Evolutionary conservation across 1,140 invertebrate genomes (phyloP), one percentile per base, ranked within the genome.

Genomic region (Drepana arcuata): DNA sequence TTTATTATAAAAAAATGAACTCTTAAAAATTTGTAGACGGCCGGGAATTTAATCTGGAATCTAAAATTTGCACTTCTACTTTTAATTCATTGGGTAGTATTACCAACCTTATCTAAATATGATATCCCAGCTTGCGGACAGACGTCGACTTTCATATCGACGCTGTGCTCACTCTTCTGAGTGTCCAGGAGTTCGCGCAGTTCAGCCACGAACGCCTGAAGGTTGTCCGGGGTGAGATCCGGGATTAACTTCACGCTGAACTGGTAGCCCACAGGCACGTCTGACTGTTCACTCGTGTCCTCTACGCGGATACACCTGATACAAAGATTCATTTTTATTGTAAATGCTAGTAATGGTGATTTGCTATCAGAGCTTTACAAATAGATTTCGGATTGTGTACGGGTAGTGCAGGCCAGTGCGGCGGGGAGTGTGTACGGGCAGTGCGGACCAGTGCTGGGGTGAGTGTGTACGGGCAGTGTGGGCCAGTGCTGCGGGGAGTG

Each of bases 31-130:
- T 21, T 4, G 18, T 21, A 21, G 9, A 5, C 4, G 18, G 4
- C 9, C 4, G 4, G 18, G 4, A 9, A 5, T 21, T 21, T 9
- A 5, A 5, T 9, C 18, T 21, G 18, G 9, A 21, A 21, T 9
- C 18, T 21, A 9, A 5, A 9, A 21, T 4, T 21, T 21, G 4
- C 9, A 5, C 18, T 9, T 5, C 9, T 21, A 21, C 18, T 5
- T 9, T 5, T 9, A 21, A 45, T 1, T 40, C 21, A 25, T 7
- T 31, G 13, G 34, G 6, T 7, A 35, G 23, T 16, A 16, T 10
- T 14, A 41, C 25, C 25, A 39, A 79, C 80, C 65, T 84, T 84
- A n/a, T 80, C 68, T 33, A 81, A 48, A 32, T 75, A 79, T 0
- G 71, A 63, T 6, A 77, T 40, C 1, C 51, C 48, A 0, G 79